Evolutionary conservation across 1,140 invertebrate species (phyloP).

Genomic region (Plectrocnemia conspersa): DNA sequence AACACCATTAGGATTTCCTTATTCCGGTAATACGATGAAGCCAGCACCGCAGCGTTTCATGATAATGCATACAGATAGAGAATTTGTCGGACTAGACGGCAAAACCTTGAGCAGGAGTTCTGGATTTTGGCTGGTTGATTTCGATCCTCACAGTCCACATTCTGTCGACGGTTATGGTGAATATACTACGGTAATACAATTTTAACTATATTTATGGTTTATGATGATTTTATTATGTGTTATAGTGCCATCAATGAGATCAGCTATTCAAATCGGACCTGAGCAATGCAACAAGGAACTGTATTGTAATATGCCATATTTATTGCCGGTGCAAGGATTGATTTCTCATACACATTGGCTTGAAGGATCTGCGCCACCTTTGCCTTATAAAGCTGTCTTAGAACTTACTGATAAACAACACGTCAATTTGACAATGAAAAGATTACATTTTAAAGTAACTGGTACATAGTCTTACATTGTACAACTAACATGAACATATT

Average conservation of each 20-base stretch:
- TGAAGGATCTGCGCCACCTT: slow-evolving; percentile 33
- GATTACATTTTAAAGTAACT: slow-evolving; percentile 33
- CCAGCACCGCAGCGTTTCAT: slow-evolving; percentile 66
- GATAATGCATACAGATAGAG: slow-evolving; percentile 42
- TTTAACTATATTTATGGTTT: slow-evolving; percentile 2
- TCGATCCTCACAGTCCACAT: slow-evolving; percentile 68
- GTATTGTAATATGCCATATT: slow-evolving; percentile 75
- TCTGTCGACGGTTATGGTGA: slow-evolving; percentile 52
- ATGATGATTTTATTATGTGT: slow-evolving; percentile 35
- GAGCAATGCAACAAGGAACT: slow-evolving; percentile 60
- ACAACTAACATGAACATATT: background rate
- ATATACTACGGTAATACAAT: background rate
- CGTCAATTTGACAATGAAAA: slow-evolving; percentile 23
- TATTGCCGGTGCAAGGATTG: slow-evolving; percentile 56
- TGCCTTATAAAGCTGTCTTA: slow-evolving; percentile 24
- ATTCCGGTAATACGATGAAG: slow-evolving; percentile 52
- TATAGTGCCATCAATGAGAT: slow-evolving; percentile 32
- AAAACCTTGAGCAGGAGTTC: slow-evolving; percentile 21
- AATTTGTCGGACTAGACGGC: slow-evolving; percentile 16
- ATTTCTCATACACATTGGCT: slow-evolving; percentile 49
- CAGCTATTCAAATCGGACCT: slow-evolving; percentile 40
- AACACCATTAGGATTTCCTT: slow-evolving; percentile 71
- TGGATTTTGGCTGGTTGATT: slow-evolving; percentile 71
- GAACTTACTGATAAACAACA: slow-evolving; percentile 18
- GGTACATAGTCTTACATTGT: slow-evolving; percentile 15